Base-by-base conservation (phyloP, 2,113 vertebrate species). In the Saguinus midas region DNA sequence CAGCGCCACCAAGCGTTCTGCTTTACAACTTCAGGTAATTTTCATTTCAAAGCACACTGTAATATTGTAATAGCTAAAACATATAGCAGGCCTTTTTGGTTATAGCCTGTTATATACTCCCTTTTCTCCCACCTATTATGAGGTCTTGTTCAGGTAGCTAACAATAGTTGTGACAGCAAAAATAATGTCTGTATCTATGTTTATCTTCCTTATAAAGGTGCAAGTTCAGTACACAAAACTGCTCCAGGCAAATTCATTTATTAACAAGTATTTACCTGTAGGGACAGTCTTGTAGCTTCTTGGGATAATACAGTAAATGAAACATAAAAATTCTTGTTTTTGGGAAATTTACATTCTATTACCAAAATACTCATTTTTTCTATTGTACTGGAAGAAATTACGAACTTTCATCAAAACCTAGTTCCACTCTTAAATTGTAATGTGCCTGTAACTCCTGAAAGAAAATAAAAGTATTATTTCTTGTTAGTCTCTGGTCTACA, bases 1-100 rank as follows among this genome's bases (percentile, higher is more conserved):
- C 94, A 97, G 97, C 97, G 95, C 97, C 97, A 98, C 97, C 97
- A 96, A 93, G 97, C 79, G 96, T 96, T 92, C 94, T 73, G 12
- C 20, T 90, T 84, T 87, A 92, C 68, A 96, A 96, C 52, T 92
- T 95, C 97, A 93, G 40, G 18, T 79, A 96, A 35, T 97, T 90
- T 94, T 91, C 52, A n/a, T 91, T 93, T 85, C 72, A 64, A 92
- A 97, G 64, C 29, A 16, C 18, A 40, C 10, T 27, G 23, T 14
- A 29, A 29, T 64, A 64, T 5, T 64, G 27, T 75, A 90, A 87
- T 10, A 70, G 20, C 55, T 58, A 73, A 95, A 96, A 90, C 12
- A 23, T 4, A 17, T 23, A 7, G 18, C 13, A 12, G 35, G 70
- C 10, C 25, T 80, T 87, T 72, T 57, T 61, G 57, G 20, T 48